Evolutionary conservation across 2,797 vertebrate species (phyloP), one percentile per base, ranked within the genome.

Genomic region (Thalassophryne amazonica): DNA sequence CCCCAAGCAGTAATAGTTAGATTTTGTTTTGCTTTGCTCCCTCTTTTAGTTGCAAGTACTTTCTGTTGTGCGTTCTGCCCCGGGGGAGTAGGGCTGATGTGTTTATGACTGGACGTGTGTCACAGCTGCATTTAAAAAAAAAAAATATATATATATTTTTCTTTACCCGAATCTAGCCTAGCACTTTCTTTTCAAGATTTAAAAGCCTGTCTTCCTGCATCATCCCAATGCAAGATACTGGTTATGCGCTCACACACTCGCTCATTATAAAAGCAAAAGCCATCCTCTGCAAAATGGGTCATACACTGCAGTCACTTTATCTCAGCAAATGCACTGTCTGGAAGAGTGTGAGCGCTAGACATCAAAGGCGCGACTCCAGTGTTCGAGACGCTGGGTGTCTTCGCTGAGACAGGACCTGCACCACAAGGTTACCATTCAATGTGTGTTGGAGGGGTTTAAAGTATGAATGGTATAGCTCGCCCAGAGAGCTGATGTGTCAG

Each of bases 261-360:
- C 31, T 73, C 45, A 58, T 86, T 86, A 84, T 79, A 83, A 87
- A 86, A 86, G 83, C 82, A 84, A 86, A 82, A 73, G 54, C 73
- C 65, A 73, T 63, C 77, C 48, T 78, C 71, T 80, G 80, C 69
- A 85, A 89, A 89, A 89, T 86, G 80, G 84, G 84, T 89, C 84
- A 87, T 53, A 71, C 71, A 63, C 80, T 81, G 80, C 84, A 82
- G 76, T 86, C 66, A 69, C 72, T 86, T 71, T 76, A 82, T 79
- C 76, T 76, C 75, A 84, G 72, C 73, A 64, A 81, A 76, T 73
- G 77, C 61, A 83, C 82, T 83, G 76, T 85, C 59, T 39, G 57
- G 40, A 69, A 57, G 53, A 49, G 55, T 57, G 49, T 28, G 68
- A 63, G 76, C 39, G 71, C 49, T 53, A 64, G 74, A 58, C 55